Conservation (phyloP, 92 coral and sea anemone genomes). For the Heliopora coerulea region DNA sequence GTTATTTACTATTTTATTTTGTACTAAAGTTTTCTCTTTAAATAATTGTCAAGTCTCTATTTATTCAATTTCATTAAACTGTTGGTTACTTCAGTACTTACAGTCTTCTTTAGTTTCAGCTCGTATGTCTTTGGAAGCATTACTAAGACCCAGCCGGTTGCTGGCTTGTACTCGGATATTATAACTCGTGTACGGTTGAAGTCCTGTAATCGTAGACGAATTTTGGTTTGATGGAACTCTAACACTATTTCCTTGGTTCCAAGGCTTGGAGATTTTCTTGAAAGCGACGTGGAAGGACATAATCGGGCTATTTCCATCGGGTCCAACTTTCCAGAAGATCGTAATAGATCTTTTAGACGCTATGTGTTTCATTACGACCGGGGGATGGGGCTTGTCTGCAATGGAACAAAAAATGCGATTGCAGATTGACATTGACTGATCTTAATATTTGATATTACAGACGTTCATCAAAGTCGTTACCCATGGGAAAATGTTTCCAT, state of each 20-base stretch:
- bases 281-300: slow-evolving; percentile 58
- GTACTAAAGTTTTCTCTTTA: too few species aligned
- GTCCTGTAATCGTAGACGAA: slow-evolving; percentile 49
- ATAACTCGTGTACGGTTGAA: slow-evolving; percentile 77
- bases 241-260: slow-evolving; percentile 31
- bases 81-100: slow-evolving; percentile 21
- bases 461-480: too few species aligned
- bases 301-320: slow-evolving; percentile 75
- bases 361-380: slow-evolving; percentile 44
- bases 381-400: slow-evolving; percentile 81
- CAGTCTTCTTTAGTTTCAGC: slow-evolving; percentile 69
- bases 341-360: slow-evolving; percentile 63
- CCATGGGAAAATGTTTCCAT: too few species aligned
- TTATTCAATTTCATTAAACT: too few species aligned
- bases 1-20: too few species aligned
- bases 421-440: too few species aligned
- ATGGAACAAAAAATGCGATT: neutral
- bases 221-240: slow-evolving; percentile 41
- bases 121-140: slow-evolving; percentile 45
- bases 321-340: slow-evolving; percentile 66
- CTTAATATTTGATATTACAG: too few species aligned
- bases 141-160: slow-evolving; percentile 73
- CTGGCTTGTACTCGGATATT: slow-evolving; percentile 69
- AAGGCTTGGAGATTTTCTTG: slow-evolving; percentile 47
- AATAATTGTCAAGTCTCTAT: too few species aligned